Percentiles rank a stretch among this genome's conserved stretches.
phyloP scores from a whole-genome alignment of 2,888 invertebrate species.

The Tethea ocularis region DNA sequence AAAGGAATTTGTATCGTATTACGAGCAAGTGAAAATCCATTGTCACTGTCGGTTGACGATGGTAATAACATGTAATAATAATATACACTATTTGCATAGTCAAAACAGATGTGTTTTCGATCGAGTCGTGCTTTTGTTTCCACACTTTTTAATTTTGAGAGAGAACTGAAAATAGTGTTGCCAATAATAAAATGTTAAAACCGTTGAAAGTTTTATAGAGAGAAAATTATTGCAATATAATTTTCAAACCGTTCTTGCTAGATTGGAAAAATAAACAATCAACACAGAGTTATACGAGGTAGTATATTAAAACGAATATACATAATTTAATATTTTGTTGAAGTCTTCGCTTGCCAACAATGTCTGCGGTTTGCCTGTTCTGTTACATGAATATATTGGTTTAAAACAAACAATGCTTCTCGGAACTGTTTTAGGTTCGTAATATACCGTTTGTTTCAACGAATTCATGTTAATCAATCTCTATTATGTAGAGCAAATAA shows the following conservation, averaged over 20 bases:
- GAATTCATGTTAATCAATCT: not conserved
- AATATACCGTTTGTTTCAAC: not conserved
- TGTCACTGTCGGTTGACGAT: not conserved
- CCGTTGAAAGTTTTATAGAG: not conserved
- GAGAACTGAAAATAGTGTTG: not conserved
- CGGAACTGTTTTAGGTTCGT: not conserved
- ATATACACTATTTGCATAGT: not conserved
- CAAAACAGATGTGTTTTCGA: not conserved
- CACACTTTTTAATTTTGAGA: not conserved
- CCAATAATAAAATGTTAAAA: not conserved
- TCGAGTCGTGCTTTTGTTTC: not conserved
- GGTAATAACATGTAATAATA: not conserved
- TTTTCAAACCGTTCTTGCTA: too few species aligned
- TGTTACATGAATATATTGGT: not conserved
- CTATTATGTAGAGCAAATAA: not conserved
- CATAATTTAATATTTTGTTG: too few species aligned
- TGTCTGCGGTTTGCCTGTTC: not conserved
- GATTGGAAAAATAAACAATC: too few species aligned
- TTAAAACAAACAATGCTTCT: not conserved
- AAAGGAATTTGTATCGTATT: not conserved
- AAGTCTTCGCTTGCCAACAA: too few species aligned
- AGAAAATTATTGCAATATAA: too few species aligned
- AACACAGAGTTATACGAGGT: not conserved
- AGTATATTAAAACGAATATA: too few species aligned
- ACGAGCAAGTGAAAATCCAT: not conserved